Evolutionary conservation across 2,113 vertebrate species (phyloP).

Genomic region (Xiphorhynchus elegans): DNA sequence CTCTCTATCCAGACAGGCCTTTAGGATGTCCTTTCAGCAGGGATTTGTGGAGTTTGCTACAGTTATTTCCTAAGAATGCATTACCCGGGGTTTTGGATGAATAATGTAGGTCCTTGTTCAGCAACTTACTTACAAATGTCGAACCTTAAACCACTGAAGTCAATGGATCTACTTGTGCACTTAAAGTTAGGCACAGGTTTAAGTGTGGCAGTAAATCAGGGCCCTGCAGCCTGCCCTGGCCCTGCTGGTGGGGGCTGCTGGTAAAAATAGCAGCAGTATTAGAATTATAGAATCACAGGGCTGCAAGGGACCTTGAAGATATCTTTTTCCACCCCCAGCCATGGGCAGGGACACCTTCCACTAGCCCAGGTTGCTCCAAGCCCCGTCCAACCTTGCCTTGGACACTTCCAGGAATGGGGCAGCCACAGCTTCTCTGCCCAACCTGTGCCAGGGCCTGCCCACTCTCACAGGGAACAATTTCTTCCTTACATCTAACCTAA

Average conservation of each 20-base stretch:
- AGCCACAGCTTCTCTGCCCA: neutral
- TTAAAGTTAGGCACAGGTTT: conserved; percentile 26
- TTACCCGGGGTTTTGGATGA: neutral
- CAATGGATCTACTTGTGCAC: conserved; percentile 12
- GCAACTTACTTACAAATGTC: conserved; percentile 28
- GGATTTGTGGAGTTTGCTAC: conserved; percentile 32
- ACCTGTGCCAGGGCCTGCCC: neutral
- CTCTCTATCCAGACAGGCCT: conserved; percentile 5
- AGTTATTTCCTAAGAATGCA: conserved; percentile 24
- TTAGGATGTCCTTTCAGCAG: conserved; percentile 36
- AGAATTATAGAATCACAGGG: neutral
- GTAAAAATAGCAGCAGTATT: neutral
- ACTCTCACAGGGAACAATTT: neutral
- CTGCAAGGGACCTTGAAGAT: neutral
- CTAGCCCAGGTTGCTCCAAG: neutral
- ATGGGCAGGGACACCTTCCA: neutral
- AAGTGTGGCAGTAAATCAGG: conserved; percentile 54
- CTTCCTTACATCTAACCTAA: neutral
- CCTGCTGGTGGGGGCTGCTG: neutral
- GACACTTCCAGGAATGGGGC: neutral
- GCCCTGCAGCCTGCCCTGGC: neutral
- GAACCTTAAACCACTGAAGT: conserved; percentile 29
- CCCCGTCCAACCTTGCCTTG: neutral
- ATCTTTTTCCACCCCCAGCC: neutral
- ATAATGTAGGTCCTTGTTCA: conserved; percentile 55